Evolutionary conservation across 53 echinoderm and acorn worm genomes (phyloP).

Genomic region (Pentamera pediparva): DNA sequence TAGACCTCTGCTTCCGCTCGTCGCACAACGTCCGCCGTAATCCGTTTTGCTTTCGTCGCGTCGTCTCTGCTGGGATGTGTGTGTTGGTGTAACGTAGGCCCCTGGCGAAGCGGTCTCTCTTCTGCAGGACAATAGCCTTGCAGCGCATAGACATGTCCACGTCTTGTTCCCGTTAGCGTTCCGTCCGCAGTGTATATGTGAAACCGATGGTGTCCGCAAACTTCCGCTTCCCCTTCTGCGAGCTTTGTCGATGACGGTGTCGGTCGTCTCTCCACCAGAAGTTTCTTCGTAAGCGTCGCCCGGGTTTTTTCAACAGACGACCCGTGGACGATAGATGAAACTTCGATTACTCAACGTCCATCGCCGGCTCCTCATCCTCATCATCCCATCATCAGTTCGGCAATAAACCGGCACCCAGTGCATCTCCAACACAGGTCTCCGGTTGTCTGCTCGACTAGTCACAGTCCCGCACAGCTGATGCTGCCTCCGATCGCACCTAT

Average conservation of each 20-base stretch:
- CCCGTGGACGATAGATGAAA: not conserved
- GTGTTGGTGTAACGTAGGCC: not conserved
- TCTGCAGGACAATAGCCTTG: conserved; percentile 13
- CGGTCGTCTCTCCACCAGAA: not conserved
- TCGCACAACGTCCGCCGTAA: not conserved
- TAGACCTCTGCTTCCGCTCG: not conserved
- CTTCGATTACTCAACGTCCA: not conserved
- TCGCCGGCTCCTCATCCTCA: too few species aligned
- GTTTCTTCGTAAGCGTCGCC: not conserved
- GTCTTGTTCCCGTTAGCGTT: conserved; percentile 4
- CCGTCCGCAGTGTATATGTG: not conserved
- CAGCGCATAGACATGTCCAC: conserved; percentile 16
- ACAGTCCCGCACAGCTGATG: too few species aligned
- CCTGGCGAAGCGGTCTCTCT: not conserved
- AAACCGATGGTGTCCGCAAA: not conserved
- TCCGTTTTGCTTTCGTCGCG: not conserved
- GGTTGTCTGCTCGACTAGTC: too few species aligned
- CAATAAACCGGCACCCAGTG: too few species aligned
- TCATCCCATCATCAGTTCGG: too few species aligned
- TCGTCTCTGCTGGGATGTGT: not conserved
- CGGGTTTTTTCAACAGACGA: not conserved
- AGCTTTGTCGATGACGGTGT: not conserved
- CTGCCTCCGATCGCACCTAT: too few species aligned
- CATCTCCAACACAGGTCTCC: too few species aligned
- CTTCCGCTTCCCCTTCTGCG: not conserved